Conservation (phyloP, 2,797 vertebrate genomes). For the Ctenochaetus hawaiiensis region DNA sequence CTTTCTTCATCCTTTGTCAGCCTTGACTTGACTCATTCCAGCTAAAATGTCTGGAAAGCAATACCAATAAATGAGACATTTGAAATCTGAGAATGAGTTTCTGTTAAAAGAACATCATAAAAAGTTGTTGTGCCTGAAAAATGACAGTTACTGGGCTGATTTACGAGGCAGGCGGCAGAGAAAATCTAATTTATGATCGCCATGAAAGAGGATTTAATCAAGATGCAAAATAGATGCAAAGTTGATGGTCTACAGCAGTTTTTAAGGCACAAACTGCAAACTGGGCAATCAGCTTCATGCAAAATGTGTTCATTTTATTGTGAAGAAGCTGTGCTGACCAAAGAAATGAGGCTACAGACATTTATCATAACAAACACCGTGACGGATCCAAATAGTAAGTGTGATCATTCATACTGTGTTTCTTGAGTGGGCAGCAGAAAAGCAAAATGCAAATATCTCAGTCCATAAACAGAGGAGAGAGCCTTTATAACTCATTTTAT, state of each 20-base stretch:
- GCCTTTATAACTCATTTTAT: not conserved
- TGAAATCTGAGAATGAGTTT: constrained; percentile 41
- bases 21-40: constrained; percentile 42
- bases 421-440: constrained; percentile 5
- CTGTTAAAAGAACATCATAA: constrained; percentile 30
- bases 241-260: constrained; percentile 35
- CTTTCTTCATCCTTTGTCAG: constrained; percentile 52
- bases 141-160: constrained; percentile 35
- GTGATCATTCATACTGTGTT: not conserved
- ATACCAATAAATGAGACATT: constrained; percentile 30
- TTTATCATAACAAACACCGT: constrained; percentile 23
- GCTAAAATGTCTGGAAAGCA: constrained; percentile 62
- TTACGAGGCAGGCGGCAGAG: constrained; percentile 14
- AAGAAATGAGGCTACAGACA: constrained; percentile 14
- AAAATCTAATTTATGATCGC: constrained; percentile 38
- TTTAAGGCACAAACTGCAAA: constrained; percentile 25
- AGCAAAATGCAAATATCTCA: constrained; percentile 10
- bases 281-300: not conserved
- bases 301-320: constrained; percentile 14
- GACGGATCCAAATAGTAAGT: not conserved
- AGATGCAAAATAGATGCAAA: constrained; percentile 52
- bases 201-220: constrained; percentile 44
- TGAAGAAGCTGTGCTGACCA: constrained; percentile 27
- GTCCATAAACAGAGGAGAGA: not conserved
- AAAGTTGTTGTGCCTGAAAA: constrained; percentile 35